Percentiles rank a stretch among this genome's conserved stretches.
These are phyloP conservation scores for Choloepus hoffmanni DNA, from an alignment of 2,113 vertebrate species.

Conservation along the genomic window DNA sequence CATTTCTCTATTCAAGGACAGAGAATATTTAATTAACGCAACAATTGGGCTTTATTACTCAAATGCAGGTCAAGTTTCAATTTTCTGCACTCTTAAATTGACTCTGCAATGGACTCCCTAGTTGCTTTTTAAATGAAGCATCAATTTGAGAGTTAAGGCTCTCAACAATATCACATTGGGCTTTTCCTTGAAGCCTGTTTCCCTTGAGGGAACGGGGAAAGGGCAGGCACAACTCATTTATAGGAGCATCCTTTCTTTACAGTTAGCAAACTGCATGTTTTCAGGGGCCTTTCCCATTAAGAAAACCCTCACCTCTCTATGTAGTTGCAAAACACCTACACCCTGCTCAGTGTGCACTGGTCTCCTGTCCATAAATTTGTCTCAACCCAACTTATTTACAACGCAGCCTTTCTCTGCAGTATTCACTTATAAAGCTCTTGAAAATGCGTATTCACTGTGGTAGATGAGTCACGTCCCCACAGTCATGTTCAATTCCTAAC, in stretches of 20 bases:
- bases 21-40: neutral
- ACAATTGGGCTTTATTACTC: neutral
- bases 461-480: too few species aligned
- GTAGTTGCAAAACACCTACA: neutral
- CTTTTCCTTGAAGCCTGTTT: neutral
- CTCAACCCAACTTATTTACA: neutral
- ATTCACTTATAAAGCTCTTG: neutral
- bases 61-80: neutral
- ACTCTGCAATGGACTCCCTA: constrained; percentile 1
- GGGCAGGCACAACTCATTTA: neutral
- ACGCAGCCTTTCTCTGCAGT: neutral
- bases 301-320: neutral
- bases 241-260: neutral
- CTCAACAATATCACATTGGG: neutral
- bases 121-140: neutral
- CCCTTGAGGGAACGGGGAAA: neutral
- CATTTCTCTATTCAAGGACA: neutral
- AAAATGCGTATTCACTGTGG: neutral
- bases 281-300: neutral
- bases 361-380: neutral
- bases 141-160: neutral
- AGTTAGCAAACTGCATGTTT: neutral
- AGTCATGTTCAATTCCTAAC: too few species aligned
- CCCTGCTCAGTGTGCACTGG: neutral
- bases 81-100: constrained; percentile 47